These are phyloP conservation scores for Laterallus jamaicensis DNA, from an alignment of 2,113 vertebrate species.

Conservation along the genomic window DNA sequence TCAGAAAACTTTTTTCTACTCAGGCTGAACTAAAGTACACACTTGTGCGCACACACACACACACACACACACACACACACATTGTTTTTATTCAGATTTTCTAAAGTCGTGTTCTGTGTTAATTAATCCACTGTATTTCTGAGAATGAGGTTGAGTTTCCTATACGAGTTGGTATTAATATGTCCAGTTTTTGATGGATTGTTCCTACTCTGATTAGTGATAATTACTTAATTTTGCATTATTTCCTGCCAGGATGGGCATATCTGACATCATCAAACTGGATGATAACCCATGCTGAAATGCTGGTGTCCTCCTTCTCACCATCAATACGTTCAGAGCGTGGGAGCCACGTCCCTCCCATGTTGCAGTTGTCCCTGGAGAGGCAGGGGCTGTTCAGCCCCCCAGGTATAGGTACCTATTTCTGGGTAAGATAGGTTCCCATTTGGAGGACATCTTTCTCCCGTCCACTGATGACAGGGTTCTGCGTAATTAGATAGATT, in stretches of 20 bases:
- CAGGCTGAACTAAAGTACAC: neutral
- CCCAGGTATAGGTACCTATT: neutral
- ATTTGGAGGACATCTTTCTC: neutral
- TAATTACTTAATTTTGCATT: neutral
- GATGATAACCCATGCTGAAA: neutral
- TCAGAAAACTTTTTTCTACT: neutral
- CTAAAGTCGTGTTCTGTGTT: neutral
- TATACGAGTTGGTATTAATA: neutral
- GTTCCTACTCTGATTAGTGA: neutral
- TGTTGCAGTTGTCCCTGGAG: neutral
- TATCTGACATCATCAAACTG: neutral
- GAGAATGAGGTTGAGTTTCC: neutral
- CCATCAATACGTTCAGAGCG: neutral
- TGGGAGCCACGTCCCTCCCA: neutral
- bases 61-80: fast-evolving
- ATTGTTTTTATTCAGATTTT: neutral
- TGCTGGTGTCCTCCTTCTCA: neutral
- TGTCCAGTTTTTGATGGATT: neutral
- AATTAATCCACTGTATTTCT: neutral
- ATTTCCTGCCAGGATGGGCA: neutral
- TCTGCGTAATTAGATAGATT: neutral
- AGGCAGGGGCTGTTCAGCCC: neutral
- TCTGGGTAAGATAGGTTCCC: neutral
- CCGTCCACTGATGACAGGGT: neutral
- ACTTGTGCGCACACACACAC: too few relatives aligned